phyloP scores from a whole-genome alignment of 2,113 vertebrate species.

The Esox niger region DNA sequence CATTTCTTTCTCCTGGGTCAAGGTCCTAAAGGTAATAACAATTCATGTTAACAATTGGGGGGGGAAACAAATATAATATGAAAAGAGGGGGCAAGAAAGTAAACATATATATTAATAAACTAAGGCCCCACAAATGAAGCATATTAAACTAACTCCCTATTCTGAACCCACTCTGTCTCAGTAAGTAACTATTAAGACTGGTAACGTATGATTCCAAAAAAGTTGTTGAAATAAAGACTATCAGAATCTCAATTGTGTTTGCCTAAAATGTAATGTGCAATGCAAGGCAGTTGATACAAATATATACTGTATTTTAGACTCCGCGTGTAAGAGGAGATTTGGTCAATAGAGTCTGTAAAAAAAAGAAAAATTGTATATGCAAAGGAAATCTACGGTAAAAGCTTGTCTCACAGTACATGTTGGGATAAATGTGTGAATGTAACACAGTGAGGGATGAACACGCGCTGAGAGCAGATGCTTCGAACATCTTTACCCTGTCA shows the following conservation, averaged over 20 bases:
- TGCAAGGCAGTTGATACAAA: background rate
- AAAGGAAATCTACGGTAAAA: background rate
- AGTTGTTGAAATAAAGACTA: background rate
- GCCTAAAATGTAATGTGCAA: background rate
- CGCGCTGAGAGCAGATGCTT: background rate
- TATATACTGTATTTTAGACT: background rate
- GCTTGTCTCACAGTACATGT: background rate
- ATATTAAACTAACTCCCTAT: background rate
- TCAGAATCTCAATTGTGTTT: background rate
- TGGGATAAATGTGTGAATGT: background rate
- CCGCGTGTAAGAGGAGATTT: no score
- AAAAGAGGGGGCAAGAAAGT: background rate
- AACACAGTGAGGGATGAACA: background rate
- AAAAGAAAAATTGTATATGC: background rate
- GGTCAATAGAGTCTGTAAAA: background rate
- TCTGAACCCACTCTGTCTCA: background rate
- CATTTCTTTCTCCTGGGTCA: no score
- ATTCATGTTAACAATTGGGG: background rate
- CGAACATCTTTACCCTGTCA: background rate
- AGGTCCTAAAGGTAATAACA: no score
- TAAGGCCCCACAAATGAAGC: background rate
- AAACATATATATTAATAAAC: background rate
- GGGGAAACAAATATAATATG: background rate
- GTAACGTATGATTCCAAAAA: background rate
- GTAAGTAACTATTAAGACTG: background rate